Conservation (phyloP, 2,113 vertebrate genomes). For the Macquaria australasica region DNA sequence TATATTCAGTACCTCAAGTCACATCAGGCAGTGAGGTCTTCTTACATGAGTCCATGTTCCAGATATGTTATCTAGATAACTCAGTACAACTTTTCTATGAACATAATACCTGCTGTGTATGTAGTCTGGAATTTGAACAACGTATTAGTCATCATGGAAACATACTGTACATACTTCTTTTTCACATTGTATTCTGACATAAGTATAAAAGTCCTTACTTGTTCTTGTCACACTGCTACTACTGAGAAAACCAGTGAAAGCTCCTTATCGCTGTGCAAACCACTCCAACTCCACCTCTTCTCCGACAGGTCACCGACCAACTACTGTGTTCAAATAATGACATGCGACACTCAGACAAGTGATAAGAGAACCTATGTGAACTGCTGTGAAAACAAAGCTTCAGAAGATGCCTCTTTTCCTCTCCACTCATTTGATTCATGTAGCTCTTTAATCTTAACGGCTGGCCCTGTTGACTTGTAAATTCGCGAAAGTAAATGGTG, state of each 20-base stretch:
- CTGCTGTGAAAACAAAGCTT: background rate
- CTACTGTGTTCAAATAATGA: background rate
- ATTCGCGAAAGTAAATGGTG: background rate
- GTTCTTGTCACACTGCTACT: background rate
- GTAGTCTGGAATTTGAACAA: background rate
- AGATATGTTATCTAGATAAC: too few species aligned
- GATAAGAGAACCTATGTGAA: background rate
- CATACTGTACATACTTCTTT: background rate
- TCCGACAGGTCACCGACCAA: background rate
- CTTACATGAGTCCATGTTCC: too few species aligned
- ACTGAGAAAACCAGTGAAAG: too few species aligned
- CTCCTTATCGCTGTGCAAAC: background rate
- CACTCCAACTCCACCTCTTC: background rate
- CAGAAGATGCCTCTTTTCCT: background rate
- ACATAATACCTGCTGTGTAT: background rate
- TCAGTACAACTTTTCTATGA: too few species aligned
- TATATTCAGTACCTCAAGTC: too few species aligned
- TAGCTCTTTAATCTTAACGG: background rate
- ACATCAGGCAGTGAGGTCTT: too few species aligned
- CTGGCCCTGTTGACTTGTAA: background rate
- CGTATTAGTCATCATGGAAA: background rate
- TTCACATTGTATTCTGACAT: background rate
- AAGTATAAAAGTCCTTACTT: too few species aligned
- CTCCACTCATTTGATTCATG: background rate
- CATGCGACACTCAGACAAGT: background rate